Evolutionary conservation across 2,113 vertebrate species (phyloP).

Genomic region (Anser cygnoides): DNA sequence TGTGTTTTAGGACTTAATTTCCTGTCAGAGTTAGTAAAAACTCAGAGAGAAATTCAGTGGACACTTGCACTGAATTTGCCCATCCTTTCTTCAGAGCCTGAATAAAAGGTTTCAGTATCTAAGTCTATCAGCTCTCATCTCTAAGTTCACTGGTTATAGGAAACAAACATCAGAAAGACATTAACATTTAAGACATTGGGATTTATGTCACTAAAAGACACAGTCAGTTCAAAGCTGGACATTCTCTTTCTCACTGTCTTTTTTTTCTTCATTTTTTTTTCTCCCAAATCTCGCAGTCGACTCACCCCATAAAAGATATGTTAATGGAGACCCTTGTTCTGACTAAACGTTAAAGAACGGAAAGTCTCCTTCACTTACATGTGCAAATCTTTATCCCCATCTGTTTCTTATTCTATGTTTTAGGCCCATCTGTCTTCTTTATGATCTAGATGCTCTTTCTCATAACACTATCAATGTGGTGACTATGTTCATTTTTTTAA

Average conservation of each 20-base stretch:
- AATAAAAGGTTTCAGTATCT: neutral
- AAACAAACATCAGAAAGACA: neutral
- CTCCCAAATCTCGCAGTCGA: neutral
- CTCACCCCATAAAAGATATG: slow-evolving; percentile 51
- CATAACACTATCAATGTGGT: neutral
- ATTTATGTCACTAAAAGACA: neutral
- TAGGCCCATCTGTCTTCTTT: slow-evolving; percentile 26
- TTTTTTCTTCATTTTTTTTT: neutral
- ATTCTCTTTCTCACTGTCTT: neutral
- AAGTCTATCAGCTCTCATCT: neutral
- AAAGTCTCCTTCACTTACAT: slow-evolving; percentile 16
- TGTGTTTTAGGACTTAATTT: neutral
- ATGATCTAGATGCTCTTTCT: slow-evolving; percentile 10
- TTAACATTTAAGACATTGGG: neutral
- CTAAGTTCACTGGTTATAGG: neutral
- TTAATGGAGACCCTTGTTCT: neutral
- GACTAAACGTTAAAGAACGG: neutral
- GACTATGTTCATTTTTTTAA: slow-evolving; percentile 42
- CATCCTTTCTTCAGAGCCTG: neutral
- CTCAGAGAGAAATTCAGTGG: neutral
- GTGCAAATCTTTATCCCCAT: slow-evolving; percentile 23
- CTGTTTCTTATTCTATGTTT: slow-evolving; percentile 43
- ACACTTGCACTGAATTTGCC: neutral
- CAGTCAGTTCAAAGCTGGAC: neutral
- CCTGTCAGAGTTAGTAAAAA: neutral